phyloP scores from a whole-genome alignment of 1,140 invertebrate species.

The Danaus melanippus region DNA sequence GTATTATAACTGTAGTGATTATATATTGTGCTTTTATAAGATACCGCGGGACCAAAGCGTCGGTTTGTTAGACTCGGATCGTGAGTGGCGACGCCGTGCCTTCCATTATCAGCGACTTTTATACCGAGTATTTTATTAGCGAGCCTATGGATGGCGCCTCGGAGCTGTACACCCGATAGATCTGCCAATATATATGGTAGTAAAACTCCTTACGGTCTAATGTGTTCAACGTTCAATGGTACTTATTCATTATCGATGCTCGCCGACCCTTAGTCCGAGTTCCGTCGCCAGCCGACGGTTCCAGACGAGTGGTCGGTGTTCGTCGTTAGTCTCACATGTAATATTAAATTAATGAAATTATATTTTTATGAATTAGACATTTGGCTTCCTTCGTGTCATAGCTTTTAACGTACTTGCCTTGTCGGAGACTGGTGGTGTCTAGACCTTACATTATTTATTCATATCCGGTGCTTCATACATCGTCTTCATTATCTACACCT shows the following conservation, averaged over 20 bases:
- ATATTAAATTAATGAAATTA: slow-evolving; percentile 7
- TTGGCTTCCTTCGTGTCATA: slow-evolving; percentile 40
- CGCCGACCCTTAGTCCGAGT: no score
- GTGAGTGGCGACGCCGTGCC: slow-evolving; percentile 8
- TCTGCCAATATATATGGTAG: slow-evolving; percentile 27
- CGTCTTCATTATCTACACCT: not conserved
- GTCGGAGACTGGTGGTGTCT: slow-evolving; percentile 37
- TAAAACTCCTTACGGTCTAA: not conserved
- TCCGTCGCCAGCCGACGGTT: not conserved
- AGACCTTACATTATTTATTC: slow-evolving; percentile 2
- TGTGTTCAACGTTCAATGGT: slow-evolving; percentile 14
- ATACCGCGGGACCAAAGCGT: slow-evolving; percentile 54
- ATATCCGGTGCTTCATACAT: not conserved
- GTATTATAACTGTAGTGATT: slow-evolving; percentile 36
- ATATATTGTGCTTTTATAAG: slow-evolving; percentile 48
- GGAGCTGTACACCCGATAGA: slow-evolving; percentile 6
- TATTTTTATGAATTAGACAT: slow-evolving; percentile 39
- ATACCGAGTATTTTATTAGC: slow-evolving; percentile 3
- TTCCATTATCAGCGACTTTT: not conserved
- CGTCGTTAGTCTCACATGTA: not conserved
- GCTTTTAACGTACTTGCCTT: slow-evolving; percentile 38
- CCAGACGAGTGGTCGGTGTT: slow-evolving; percentile 13
- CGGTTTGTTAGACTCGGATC: slow-evolving; percentile 13
- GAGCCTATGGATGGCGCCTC: no score
- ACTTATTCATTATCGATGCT: slow-evolving; percentile 3